Evolutionary conservation across 2,888 invertebrate species (phyloP).

Genomic region (Catocala nupta): DNA sequence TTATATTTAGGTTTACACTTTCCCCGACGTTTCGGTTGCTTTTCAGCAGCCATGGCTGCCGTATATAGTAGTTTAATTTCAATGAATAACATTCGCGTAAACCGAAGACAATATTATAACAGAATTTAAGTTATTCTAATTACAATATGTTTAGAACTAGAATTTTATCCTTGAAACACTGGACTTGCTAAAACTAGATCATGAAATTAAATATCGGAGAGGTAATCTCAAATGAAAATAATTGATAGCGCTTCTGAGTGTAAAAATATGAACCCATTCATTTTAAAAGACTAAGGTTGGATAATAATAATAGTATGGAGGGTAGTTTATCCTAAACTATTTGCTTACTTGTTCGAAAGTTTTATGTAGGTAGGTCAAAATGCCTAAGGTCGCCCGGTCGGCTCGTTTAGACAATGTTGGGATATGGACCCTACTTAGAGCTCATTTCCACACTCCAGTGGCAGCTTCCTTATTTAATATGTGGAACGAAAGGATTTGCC

Average conservation of each 20-base stretch:
- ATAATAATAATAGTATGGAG: constrained; percentile 14
- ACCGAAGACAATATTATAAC: too few species aligned
- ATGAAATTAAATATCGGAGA: constrained; percentile 18
- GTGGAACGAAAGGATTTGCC: constrained; percentile 49
- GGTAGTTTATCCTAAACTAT: constrained; percentile 16
- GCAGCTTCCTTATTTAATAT: constrained; percentile 52
- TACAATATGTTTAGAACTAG: constrained; percentile 1
- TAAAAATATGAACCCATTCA: constrained; percentile 17
- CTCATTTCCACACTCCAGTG: constrained; percentile 50
- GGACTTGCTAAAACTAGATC: constrained; percentile 11
- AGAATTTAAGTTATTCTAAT: background rate
- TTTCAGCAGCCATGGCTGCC: too few species aligned
- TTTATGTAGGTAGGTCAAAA: constrained; percentile 19
- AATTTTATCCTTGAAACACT: background rate
- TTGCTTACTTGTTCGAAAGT: constrained; percentile 20
- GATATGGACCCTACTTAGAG: constrained; percentile 51
- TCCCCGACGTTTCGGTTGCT: too few species aligned
- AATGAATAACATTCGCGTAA: too few species aligned
- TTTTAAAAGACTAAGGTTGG: constrained; percentile 20
- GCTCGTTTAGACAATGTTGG: constrained; percentile 31
- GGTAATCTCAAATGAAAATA: constrained; percentile 18
- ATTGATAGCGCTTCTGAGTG: constrained; percentile 19
- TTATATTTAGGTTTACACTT: too few species aligned
- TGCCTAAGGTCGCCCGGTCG: constrained; percentile 39
- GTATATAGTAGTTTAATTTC: too few species aligned